Base-by-base conservation (phyloP, 2,888 invertebrate species). In the Plagodis pulveraria region DNA sequence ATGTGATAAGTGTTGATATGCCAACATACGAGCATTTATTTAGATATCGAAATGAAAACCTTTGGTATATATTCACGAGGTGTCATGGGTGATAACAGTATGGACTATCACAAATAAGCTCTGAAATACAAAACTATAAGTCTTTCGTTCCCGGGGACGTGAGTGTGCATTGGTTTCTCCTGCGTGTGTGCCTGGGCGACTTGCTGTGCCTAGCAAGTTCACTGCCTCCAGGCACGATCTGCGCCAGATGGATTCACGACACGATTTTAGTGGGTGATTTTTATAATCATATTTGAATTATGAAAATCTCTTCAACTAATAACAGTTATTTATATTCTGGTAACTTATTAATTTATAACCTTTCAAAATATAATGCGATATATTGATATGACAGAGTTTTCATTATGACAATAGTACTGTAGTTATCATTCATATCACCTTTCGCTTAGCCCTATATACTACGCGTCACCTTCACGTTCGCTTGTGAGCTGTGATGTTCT, bases 1-100 rank as follows among this genome's bases (percentile, higher is more conserved):
- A 88, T 91, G 91, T 91, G 91, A 92, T 92, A 91, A 91, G 91
- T 86, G 86, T 89, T 91, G 88, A 89, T 89, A 89, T 90, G 91
- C 90, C 88, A 87, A 84, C 84, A 84, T 87, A 83, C 83, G 88
- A 90, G 91, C 91, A 91, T 92, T 91, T 91, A 91, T 86, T 88
- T 87, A 86, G 86, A 82, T 90, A 87, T 83, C 83, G 79, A 82
- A 83, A 80, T 78, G 81, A 80, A 78, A 80, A 73, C 75, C 75
- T 80, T 76, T 69, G 72, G 73, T 75, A 73, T 77, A 78, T 72
- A 75, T 77, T 73, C 70, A 76, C 77, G 72, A 80, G 84, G 86
- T 85, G 86, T 80, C 69, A 80, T 84, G 86, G 78, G 80, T 87
- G 87, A 86, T 88, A 83, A 84, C 82, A 72, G 42, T 7, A 55